A percentile compares a stretch with the other conserved stretches of the same genome.
Evolutionary conservation across 2,888 invertebrate species (phyloP).

Genomic region (Nephrocerus scutellatus): DNA sequence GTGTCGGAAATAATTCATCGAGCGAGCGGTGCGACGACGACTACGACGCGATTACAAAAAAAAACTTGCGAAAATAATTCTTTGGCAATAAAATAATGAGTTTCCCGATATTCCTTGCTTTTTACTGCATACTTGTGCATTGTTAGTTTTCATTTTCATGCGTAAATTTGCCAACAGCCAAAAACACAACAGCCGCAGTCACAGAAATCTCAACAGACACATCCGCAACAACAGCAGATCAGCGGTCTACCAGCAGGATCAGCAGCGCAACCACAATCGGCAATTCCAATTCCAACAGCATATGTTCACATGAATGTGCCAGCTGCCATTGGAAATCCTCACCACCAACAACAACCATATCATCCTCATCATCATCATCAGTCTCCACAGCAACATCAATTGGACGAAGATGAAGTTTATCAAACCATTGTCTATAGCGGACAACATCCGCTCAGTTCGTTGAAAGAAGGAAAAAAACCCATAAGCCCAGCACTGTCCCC

Average conservation of each 20-base stretch:
- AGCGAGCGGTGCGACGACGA: too few species aligned
- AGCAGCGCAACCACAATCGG: conserved; percentile 30
- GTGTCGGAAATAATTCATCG: too few species aligned
- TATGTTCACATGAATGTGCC: conserved; percentile 35
- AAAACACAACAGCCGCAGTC: conserved; percentile 23
- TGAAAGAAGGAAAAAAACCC: conserved; percentile 19
- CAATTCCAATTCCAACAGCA: conserved; percentile 37
- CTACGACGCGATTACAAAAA: too few species aligned
- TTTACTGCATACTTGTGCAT: too few species aligned
- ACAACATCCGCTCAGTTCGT: conserved; percentile 26
- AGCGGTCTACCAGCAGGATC: conserved; percentile 25
- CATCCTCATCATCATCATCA: conserved; percentile 15
- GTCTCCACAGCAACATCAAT: conserved; percentile 15
- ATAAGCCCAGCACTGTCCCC: conserved; percentile 16
- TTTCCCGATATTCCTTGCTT: too few species aligned
- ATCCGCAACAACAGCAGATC: conserved; percentile 22
- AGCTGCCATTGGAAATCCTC: conserved; percentile 21
- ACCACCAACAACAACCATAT: conserved; percentile 16
- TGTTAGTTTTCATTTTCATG: too few species aligned
- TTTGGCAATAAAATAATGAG: too few species aligned
- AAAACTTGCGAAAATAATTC: too few species aligned
- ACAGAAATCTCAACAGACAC: conserved; percentile 20
- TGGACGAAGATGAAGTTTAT: conserved; percentile 34
- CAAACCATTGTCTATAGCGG: conserved; percentile 33
- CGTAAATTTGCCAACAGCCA: too few species aligned